These are phyloP conservation scores for Chanos chanos DNA, from an alignment of 2,797 vertebrate genomes.

Conservation along the genomic window DNA sequence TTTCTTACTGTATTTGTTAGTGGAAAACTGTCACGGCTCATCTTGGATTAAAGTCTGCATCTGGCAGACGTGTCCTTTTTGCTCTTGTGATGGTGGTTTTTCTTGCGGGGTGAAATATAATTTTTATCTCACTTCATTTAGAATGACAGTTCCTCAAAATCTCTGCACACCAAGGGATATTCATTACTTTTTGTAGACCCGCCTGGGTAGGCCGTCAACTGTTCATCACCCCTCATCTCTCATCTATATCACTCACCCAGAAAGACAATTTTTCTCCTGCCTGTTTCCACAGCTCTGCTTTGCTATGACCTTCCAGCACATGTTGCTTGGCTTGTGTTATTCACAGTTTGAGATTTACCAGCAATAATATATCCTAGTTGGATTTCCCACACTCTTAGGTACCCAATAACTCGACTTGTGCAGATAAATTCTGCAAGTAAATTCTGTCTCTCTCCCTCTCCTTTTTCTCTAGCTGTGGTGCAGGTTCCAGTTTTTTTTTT, in stretches of 20 bases:
- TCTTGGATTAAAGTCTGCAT: constrained; percentile 73
- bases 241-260: constrained; percentile 75
- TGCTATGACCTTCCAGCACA: constrained; percentile 76
- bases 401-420: constrained; percentile 76
- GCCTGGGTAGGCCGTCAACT: constrained; percentile 74
- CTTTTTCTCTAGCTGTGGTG: constrained; percentile 57
- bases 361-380: constrained; percentile 70
- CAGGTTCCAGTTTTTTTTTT: constrained; percentile 18
- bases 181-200: constrained; percentile 77
- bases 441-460: constrained; percentile 55
- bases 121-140: constrained; percentile 80
- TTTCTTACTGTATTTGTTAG: constrained; percentile 64
- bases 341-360: constrained; percentile 75
- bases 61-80: constrained; percentile 74
- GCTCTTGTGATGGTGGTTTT: constrained; percentile 66
- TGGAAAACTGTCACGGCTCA: constrained; percentile 65
- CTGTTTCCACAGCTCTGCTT: constrained; percentile 70
- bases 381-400: constrained; percentile 75
- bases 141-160: constrained; percentile 77
- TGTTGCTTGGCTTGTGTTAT: constrained; percentile 79
- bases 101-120: constrained; percentile 74
- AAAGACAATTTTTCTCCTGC: constrained; percentile 59
- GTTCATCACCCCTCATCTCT: constrained; percentile 77
- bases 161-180: constrained; percentile 74
- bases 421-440: constrained; percentile 53